Evolutionary conservation across 1,140 invertebrate genomes (phyloP).

Genomic region (Philotrypesis tridentata): DNA sequence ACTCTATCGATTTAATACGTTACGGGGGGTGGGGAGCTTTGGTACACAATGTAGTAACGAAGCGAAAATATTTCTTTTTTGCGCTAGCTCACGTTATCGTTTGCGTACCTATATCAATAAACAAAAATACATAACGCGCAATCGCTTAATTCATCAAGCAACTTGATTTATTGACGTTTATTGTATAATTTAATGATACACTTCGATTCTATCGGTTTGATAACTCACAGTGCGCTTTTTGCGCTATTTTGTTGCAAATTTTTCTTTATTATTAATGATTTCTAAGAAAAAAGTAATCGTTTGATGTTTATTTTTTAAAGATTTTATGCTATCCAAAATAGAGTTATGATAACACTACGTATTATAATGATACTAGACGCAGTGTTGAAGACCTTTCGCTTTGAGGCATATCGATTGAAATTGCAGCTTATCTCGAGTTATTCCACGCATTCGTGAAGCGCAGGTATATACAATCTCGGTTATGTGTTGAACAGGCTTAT

Average conservation of each 20-base stretch:
- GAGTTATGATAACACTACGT: no score
- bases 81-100: no score
- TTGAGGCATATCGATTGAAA: background rate
- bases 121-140: background rate
- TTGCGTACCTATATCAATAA: background rate
- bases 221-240: background rate
- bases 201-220: background rate
- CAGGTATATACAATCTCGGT: background rate
- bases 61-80: no score
- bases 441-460: background rate
- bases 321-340: no score
- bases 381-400: background rate
- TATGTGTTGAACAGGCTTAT: no score
- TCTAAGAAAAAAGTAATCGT: background rate
- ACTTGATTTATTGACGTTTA: background rate
- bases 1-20: background rate
- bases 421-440: background rate
- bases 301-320: no score
- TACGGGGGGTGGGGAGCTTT: background rate
- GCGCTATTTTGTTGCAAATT: background rate
- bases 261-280: background rate
- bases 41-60: no score
- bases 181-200: background rate
- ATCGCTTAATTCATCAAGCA: background rate
- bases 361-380: background rate